A percentile compares a stretch with the other conserved stretches of the same genome.
Conservation (phyloP, 2,797 vertebrate genomes). For the Ibycter americanus region DNA sequence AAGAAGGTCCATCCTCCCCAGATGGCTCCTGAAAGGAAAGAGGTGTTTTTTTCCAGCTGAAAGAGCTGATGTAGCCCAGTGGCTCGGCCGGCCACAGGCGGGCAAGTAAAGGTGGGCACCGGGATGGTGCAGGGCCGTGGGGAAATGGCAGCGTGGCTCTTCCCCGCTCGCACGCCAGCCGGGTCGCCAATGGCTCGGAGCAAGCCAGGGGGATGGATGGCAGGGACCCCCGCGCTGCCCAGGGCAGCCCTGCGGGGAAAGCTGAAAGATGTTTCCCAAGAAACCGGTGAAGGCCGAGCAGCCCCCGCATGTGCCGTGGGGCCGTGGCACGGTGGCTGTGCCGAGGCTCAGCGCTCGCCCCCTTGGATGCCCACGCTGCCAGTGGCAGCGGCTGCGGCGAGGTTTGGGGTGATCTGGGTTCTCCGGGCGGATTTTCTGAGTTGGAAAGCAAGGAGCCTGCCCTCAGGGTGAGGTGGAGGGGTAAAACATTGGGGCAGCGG, state of each 20-base stretch:
- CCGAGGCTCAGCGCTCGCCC: accelerated
- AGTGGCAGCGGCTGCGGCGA: accelerated
- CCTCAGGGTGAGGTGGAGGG: accelerated
- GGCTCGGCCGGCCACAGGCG: accelerated
- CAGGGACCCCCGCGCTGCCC: background rate
- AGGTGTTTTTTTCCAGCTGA: accelerated
- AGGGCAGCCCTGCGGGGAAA: background rate
- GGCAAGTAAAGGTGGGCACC: background rate
- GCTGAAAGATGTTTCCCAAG: background rate
- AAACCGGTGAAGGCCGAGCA: background rate
- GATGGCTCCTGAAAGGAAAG: background rate
- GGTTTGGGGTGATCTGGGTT: background rate
- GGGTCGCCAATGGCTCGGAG: background rate
- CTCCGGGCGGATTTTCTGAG: accelerated
- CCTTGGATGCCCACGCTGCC: background rate
- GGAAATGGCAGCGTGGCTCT: background rate
- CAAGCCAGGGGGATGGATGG: accelerated
- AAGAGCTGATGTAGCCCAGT: background rate
- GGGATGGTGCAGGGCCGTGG: accelerated
- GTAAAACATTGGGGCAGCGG: accelerated
- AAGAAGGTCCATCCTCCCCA: background rate
- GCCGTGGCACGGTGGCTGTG: accelerated
- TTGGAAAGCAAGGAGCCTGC: background rate
- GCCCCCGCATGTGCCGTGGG: accelerated
- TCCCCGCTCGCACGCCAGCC: accelerated